A percentile compares a stretch with the other conserved stretches of the same genome.
Evolutionary conservation across 2,113 vertebrate genomes (phyloP).

Genomic region (Marmota flaviventris): DNA sequence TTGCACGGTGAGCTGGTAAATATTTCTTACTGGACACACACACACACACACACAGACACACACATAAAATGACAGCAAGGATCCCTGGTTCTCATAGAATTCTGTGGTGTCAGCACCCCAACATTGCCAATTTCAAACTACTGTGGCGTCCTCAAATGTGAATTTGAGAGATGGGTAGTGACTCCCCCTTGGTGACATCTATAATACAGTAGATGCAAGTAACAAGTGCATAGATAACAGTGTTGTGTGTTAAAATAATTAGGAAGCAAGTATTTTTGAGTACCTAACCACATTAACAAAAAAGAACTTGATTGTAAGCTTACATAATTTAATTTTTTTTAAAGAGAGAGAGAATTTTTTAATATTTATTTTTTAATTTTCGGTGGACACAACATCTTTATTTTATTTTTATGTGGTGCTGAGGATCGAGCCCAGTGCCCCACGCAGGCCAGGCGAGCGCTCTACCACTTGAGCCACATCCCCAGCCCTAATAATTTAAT

Average conservation of each 20-base stretch:
- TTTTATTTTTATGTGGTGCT: no score
- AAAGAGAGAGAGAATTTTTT: no score
- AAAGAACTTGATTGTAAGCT: not conserved
- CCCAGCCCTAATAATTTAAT: not conserved
- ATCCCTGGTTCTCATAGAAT: not conserved
- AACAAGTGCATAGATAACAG: not conserved
- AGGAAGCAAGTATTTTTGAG: not conserved
- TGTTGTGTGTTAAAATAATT: accelerated
- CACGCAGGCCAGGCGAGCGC: accelerated
- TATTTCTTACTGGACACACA: not conserved
- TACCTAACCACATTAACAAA: not conserved
- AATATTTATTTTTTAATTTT: no score
- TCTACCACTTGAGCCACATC: no score
- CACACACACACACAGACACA: no score
- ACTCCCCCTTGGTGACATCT: no score
- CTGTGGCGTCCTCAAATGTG: accelerated
- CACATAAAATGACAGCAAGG: not conserved
- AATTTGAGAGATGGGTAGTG: accelerated
- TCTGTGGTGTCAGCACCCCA: not conserved
- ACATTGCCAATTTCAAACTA: not conserved
- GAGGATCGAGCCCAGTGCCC: no score
- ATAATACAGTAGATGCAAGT: accelerated
- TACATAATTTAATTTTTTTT: not conserved
- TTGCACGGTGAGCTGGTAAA: not conserved
- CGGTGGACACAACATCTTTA: no score